A percentile compares a stretch with the other conserved stretches of the same genome.
Conservation (phyloP, 2,888 invertebrate species). For the Limnephilus auricula region DNA sequence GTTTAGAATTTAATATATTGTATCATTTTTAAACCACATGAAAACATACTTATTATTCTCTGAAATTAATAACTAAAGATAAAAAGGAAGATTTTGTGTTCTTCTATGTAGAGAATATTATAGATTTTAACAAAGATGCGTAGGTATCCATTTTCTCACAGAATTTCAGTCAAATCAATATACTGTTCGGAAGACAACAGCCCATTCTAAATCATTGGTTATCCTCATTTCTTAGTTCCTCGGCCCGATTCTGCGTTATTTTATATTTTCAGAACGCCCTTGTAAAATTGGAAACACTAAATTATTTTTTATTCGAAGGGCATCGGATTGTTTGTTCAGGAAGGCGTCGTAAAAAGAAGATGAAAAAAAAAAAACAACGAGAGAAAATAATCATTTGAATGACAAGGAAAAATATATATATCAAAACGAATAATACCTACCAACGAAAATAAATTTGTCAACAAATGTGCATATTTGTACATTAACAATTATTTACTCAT, state of each 20-base stretch:
- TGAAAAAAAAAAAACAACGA: not conserved
- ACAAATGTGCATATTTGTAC: not conserved
- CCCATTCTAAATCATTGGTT: constrained; percentile 17
- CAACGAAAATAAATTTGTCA: not conserved
- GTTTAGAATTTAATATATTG: too few species aligned
- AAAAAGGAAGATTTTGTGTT: not conserved
- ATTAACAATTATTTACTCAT: too few species aligned
- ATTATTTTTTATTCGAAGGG: not conserved
- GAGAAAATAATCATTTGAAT: not conserved
- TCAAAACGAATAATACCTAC: not conserved
- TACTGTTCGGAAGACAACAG: not conserved
- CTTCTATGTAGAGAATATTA: not conserved
- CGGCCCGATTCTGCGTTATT: not conserved
- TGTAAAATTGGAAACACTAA: not conserved
- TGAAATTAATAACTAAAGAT: too few species aligned
- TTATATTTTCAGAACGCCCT: constrained; percentile 2
- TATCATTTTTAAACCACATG: too few species aligned
- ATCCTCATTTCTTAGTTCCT: constrained; percentile 4
- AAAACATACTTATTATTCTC: too few species aligned
- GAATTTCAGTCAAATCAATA: not conserved
- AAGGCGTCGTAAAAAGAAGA: not conserved
- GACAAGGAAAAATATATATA: not conserved
- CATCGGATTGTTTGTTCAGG: not conserved
- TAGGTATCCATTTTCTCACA: not conserved
- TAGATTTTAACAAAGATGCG: not conserved